phyloP scores from a whole-genome alignment of 2,113 vertebrate genomes.

The Oreochromis niloticus region DNA sequence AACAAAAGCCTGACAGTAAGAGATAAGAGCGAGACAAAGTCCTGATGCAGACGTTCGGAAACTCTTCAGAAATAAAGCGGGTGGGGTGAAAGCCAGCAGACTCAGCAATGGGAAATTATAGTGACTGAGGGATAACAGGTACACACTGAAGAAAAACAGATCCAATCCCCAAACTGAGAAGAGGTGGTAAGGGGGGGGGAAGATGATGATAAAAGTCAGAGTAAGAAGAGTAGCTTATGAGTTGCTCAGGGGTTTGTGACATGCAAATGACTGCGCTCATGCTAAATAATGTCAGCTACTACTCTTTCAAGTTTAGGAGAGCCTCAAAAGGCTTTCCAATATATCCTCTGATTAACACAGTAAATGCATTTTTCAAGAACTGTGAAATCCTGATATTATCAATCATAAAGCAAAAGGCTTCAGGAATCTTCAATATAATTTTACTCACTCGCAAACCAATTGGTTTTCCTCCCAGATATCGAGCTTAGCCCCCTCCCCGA shows the following conservation, averaged over 20 bases:
- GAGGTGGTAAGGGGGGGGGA: not conserved
- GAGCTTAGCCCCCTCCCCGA: not conserved
- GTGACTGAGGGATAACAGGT: constrained; percentile 3
- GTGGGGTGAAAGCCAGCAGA: constrained; percentile 27
- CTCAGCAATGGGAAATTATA: constrained; percentile 39
- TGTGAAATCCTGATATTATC: constrained; percentile 7
- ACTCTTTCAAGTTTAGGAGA: not conserved
- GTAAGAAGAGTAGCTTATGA: not conserved
- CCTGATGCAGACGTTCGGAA: constrained; percentile 50
- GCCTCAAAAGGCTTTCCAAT: not conserved
- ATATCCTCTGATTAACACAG: not conserved
- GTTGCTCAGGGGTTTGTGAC: not conserved
- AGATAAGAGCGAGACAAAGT: constrained; percentile 61
- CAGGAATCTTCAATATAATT: not conserved
- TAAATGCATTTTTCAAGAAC: not conserved
- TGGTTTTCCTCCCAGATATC: constrained; percentile 27
- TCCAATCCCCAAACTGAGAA: not conserved
- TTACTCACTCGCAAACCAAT: not conserved
- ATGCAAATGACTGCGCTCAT: not conserved
- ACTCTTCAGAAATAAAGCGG: constrained; percentile 26
- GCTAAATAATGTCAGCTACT: not conserved
- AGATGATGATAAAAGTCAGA: not conserved
- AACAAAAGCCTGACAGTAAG: constrained; percentile 61
- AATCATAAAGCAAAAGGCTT: constrained; percentile 7
- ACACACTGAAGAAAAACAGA: constrained; percentile 3